A percentile compares a stretch with the other conserved stretches of the same genome.
Conservation (phyloP, 2,888 invertebrate genomes). For the Leucophenga maculata region DNA sequence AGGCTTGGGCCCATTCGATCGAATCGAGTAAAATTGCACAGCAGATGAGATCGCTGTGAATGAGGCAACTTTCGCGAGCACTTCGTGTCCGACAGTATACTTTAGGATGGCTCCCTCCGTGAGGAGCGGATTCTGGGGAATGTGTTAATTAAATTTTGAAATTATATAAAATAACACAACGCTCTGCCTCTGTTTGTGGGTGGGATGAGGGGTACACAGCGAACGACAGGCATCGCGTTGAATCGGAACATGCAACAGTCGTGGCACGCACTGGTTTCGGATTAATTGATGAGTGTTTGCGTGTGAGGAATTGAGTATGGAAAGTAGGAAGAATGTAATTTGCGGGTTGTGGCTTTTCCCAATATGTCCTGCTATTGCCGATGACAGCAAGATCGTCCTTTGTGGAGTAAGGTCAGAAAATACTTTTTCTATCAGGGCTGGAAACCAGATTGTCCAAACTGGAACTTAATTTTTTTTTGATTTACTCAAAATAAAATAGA, state of each 20-base stretch:
- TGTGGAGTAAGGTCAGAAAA: too few relatives aligned
- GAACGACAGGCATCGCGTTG: neutral
- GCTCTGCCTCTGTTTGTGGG: slow-evolving; percentile 9
- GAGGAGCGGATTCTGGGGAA: slow-evolving; percentile 41
- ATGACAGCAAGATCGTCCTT: slow-evolving; percentile 3
- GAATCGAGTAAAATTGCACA: slow-evolving; percentile 25
- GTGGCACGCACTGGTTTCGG: neutral
- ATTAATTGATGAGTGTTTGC: neutral
- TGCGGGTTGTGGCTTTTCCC: neutral
- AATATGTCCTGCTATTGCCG: neutral
- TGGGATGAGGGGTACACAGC: neutral
- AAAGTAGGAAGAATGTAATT: slow-evolving; percentile 58
- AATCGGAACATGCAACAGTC: neutral
- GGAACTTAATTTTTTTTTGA: too few relatives aligned
- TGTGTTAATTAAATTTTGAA: slow-evolving; percentile 65
- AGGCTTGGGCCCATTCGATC: neutral
- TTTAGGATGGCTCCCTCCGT: neutral
- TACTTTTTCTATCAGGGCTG: too few relatives aligned
- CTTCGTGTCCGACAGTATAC: too few relatives aligned
- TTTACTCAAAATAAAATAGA: too few relatives aligned
- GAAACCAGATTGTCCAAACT: too few relatives aligned
- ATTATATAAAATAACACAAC: slow-evolving; percentile 43
- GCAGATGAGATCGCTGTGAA: neutral
- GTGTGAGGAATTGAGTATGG: slow-evolving; percentile 38
- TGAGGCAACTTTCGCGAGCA: neutral